Evolutionary conservation across 2,888 invertebrate species (phyloP).

Genomic region (Carabus problematicus): DNA sequence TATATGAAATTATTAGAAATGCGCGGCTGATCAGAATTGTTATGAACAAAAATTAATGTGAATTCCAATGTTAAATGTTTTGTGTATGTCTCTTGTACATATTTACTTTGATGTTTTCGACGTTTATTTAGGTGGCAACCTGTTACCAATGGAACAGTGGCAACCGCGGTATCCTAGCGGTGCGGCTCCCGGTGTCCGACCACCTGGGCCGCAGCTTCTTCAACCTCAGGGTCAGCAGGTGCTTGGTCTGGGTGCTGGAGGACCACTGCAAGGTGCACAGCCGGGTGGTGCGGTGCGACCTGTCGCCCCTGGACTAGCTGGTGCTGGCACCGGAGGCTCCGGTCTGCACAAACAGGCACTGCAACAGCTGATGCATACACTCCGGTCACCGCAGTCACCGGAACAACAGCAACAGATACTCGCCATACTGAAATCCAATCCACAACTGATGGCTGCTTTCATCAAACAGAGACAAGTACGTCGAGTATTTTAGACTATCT

Average conservation of each 20-base stretch:
- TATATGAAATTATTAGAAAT: too few species aligned
- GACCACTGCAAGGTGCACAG: constrained; percentile 52
- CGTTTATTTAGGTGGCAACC: constrained; percentile 58
- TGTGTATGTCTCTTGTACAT: background rate
- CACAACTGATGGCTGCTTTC: constrained; percentile 94
- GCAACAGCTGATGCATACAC: constrained; percentile 87
- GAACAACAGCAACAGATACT: constrained; percentile 92
- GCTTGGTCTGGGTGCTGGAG: constrained; percentile 54
- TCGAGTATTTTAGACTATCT: constrained; percentile 22
- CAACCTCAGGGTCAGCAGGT: constrained; percentile 56
- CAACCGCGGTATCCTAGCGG: constrained; percentile 61
- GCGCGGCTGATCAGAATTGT: too few species aligned
- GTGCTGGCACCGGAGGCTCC: constrained; percentile 50
- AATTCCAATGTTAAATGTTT: background rate
- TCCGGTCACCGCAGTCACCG: constrained; percentile 87
- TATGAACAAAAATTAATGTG: too few species aligned
- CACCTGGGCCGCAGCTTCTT: constrained; percentile 61
- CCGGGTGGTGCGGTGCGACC: constrained; percentile 45
- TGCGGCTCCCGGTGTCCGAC: constrained; percentile 58
- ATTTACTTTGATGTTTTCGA: background rate
- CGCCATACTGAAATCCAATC: constrained; percentile 90
- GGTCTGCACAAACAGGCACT: constrained; percentile 71
- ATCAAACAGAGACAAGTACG: constrained; percentile 83
- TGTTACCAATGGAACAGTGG: constrained; percentile 66
- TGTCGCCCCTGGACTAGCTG: constrained; percentile 46